These are phyloP conservation scores for Loxodonta africana DNA, from an alignment of 2,113 vertebrate species.

Conservation along the genomic window DNA sequence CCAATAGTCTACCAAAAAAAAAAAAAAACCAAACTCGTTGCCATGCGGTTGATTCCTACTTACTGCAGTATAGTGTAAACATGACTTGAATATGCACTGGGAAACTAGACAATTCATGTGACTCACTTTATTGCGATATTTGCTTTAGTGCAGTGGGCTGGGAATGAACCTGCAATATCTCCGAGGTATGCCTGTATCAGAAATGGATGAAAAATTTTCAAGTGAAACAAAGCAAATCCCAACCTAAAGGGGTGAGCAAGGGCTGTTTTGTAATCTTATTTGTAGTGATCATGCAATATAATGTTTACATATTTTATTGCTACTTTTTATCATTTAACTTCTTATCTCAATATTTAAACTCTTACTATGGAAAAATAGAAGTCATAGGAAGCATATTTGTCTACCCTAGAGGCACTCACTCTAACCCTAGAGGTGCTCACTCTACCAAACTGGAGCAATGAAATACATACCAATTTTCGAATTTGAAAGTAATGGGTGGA, in stretches of 20 bases:
- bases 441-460: not conserved
- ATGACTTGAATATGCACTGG: too few species aligned
- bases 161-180: too few species aligned
- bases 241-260: not conserved
- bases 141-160: too few species aligned
- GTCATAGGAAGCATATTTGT: not conserved
- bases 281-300: slow-evolving; percentile 14
- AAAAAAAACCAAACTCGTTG: too few species aligned
- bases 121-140: too few species aligned
- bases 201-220: not conserved
- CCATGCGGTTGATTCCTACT: too few species aligned
- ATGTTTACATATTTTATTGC: not conserved
- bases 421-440: not conserved
- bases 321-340: not conserved
- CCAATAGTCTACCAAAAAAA: too few species aligned
- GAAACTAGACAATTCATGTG: too few species aligned
- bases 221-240: slow-evolving; percentile 23
- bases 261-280: not conserved
- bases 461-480: slow-evolving; percentile 5
- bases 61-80: too few species aligned
- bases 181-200: not conserved
- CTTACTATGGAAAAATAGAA: not conserved
- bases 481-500: not conserved
- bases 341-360: not conserved
- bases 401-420: not conserved